These are phyloP conservation scores for Neoarius graeffei DNA, from an alignment of 2,113 vertebrate genomes.

Conservation along the genomic window DNA sequence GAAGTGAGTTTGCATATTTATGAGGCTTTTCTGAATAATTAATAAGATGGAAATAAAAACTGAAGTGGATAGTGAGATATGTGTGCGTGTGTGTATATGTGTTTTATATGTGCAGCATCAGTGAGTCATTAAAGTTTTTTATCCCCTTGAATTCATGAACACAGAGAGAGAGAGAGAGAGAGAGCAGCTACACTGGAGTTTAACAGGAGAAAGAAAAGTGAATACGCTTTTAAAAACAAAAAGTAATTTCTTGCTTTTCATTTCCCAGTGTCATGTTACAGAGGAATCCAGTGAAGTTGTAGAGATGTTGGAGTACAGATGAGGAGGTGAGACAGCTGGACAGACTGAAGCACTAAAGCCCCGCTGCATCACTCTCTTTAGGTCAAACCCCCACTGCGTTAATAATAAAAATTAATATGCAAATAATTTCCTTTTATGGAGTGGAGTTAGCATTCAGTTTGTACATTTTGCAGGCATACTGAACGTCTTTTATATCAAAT, in stretches of 20 bases:
- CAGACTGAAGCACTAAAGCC: neutral
- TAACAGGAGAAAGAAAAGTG: neutral
- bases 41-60: slow-evolving; percentile 42
- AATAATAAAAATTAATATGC: neutral
- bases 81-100: neutral
- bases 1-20: slow-evolving; percentile 52
- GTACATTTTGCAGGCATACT: neutral
- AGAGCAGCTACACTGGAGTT: neutral
- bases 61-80: slow-evolving; percentile 31
- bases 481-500: neutral
- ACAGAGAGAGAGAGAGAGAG: slow-evolving; percentile 23
- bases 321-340: neutral
- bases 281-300: no score
- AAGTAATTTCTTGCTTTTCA: no score
- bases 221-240: neutral
- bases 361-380: neutral
- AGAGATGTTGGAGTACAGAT: no score
- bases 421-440: neutral
- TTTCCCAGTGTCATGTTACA: no score
- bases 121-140: slow-evolving; percentile 17
- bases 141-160: slow-evolving; percentile 23
- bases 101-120: slow-evolving; percentile 5
- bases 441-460: neutral
- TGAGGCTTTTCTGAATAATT: slow-evolving; percentile 52
- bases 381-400: neutral